phyloP scores from a whole-genome alignment of 2,888 invertebrate species.

The Dolichomitus sp. region DNA sequence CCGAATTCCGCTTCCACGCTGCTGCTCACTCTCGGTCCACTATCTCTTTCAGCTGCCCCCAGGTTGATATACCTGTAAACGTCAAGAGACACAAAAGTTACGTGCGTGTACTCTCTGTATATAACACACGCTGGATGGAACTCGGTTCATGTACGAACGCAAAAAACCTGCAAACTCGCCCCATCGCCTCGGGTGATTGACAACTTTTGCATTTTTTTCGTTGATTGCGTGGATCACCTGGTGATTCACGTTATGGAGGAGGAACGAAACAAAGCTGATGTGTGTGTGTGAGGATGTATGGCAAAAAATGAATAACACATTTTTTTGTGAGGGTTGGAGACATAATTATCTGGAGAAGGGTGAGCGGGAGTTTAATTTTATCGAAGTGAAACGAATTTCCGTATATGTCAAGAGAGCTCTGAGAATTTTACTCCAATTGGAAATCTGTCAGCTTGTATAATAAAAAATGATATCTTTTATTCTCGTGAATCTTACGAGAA shows the following conservation, averaged over 20 bases:
- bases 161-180: conserved; percentile 9
- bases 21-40: conserved; percentile 13
- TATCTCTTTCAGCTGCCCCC: conserved; percentile 39
- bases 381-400: neutral
- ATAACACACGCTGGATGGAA: conserved; percentile 10
- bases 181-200: conserved; percentile 54
- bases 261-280: too few species aligned
- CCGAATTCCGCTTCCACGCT: conserved; percentile 5
- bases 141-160: neutral
- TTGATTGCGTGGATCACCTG: conserved; percentile 63
- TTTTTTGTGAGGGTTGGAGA: neutral
- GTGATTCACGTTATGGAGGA: neutral
- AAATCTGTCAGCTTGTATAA: conserved; percentile 1
- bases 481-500: conserved; percentile 2
- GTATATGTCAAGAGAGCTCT: neutral
- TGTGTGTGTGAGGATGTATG: too few species aligned
- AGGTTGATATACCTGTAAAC: conserved; percentile 31
- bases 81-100: conserved; percentile 53
- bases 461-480: conserved; percentile 6
- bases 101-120: conserved; percentile 3
- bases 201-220: conserved; percentile 65
- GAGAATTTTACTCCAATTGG: neutral
- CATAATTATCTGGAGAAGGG: neutral
- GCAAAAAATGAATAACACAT: neutral
- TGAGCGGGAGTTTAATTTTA: neutral